Conservation (phyloP, 1,140 invertebrate genomes). For the Ridgeia piscesae region DNA sequence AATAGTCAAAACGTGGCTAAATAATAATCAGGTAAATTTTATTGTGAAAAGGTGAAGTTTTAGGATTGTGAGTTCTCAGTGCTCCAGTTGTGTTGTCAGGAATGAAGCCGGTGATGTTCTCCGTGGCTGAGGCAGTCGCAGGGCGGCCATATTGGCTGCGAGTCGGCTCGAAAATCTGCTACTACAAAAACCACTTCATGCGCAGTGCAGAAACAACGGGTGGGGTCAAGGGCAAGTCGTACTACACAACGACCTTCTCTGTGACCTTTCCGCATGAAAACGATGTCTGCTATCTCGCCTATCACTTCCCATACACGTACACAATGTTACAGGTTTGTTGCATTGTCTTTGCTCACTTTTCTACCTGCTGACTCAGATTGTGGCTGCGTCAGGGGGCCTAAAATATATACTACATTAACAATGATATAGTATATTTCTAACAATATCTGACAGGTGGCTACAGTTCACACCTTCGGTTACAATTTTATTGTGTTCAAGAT, state of each 20-base stretch:
- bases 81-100: constrained; percentile 55
- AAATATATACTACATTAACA: too few relatives aligned
- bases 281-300: constrained; percentile 91
- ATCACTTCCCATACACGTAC: constrained; percentile 97
- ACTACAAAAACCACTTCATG: constrained; percentile 66
- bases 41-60: too few relatives aligned
- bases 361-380: background rate
- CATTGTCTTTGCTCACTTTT: background rate
- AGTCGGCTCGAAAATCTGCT: constrained; percentile 77
- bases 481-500: too few relatives aligned
- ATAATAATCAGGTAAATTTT: too few relatives aligned
- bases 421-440: too few relatives aligned
- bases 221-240: constrained; percentile 60
- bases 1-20: too few relatives aligned
- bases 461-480: too few relatives aligned
- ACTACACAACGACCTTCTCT: constrained; percentile 91
- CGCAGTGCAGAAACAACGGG: constrained; percentile 56
- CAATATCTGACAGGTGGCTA: too few relatives aligned
- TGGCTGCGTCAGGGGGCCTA: too few relatives aligned
- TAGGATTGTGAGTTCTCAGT: background rate
- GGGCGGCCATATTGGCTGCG: constrained; percentile 74
- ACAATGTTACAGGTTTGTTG: constrained; percentile 64
- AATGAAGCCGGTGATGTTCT: constrained; percentile 90
- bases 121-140: constrained; percentile 70
- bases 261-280: constrained; percentile 85